These are phyloP conservation scores for Holothuria leucospilota DNA, from an alignment of 53 echinoderm and acorn worm genomes.

Conservation along the genomic window DNA sequence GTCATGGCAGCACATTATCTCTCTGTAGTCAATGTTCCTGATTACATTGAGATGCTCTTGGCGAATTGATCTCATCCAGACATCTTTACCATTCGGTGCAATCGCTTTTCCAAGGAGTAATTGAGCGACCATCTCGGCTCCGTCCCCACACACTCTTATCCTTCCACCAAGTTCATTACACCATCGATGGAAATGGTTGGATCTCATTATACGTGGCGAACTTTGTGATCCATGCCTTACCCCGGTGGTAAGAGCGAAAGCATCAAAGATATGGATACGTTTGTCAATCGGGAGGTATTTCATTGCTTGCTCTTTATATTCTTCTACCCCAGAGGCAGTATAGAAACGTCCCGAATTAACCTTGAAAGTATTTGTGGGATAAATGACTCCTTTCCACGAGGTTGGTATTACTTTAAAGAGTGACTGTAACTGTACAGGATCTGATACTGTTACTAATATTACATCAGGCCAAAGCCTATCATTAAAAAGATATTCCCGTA, in stretches of 20 bases:
- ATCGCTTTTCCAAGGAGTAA: slow-evolving; percentile 11
- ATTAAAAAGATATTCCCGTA: not conserved
- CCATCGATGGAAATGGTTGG: not conserved
- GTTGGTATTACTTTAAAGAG: not conserved
- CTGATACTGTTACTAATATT: not conserved
- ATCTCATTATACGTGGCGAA: not conserved
- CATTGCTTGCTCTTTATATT: not conserved
- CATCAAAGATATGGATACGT: not conserved
- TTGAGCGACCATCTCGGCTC: slow-evolving; percentile 21
- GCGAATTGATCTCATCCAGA: not conserved
- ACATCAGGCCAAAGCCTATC: not conserved
- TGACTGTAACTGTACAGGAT: not conserved
- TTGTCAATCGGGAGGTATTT: not conserved
- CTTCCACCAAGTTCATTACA: slow-evolving; percentile 6
- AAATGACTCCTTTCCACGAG: not conserved
- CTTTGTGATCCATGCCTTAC: not conserved
- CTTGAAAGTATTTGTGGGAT: not conserved
- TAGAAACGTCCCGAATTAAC: not conserved
- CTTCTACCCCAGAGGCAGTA: not conserved
- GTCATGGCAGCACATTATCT: slow-evolving; percentile 7
- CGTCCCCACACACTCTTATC: not conserved
- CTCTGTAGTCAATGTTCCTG: not conserved
- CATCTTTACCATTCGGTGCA: slow-evolving; percentile 12
- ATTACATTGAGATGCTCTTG: not conserved
- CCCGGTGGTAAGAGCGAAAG: not conserved